Evolutionary conservation across 2,113 vertebrate genomes (phyloP).

Genomic region (Rallus limicola): DNA sequence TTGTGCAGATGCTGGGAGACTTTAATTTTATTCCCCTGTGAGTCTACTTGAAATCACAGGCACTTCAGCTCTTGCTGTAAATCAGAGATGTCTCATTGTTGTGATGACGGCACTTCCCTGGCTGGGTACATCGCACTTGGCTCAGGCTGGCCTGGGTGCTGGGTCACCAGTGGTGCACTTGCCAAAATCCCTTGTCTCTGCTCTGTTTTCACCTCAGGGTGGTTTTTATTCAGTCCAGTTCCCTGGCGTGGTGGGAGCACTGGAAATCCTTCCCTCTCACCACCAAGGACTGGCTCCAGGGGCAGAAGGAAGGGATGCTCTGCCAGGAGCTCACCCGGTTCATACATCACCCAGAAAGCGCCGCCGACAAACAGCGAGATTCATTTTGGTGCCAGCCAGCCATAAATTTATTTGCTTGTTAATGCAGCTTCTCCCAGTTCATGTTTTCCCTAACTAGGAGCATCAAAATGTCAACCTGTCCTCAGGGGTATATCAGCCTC

Average conservation of each 20-base stretch:
- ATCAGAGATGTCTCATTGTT: neutral
- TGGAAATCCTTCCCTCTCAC: neutral
- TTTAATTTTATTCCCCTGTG: fast-evolving
- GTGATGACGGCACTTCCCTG: neutral
- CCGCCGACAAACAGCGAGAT: neutral
- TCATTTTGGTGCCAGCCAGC: conserved; percentile 20
- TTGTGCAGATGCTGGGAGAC: neutral
- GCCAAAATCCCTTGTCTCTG: neutral
- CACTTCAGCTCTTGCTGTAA: neutral
- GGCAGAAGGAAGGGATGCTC: neutral
- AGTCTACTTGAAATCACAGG: neutral
- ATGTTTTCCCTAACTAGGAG: conserved; percentile 72
- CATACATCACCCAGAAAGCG: conserved; percentile 39
- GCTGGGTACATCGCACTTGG: fast-evolving
- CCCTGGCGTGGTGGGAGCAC: neutral
- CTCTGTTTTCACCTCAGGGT: neutral
- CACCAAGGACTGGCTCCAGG: neutral
- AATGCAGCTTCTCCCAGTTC: conserved; percentile 65
- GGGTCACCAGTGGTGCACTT: neutral
- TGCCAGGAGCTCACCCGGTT: neutral
- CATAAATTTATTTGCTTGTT: conserved; percentile 70
- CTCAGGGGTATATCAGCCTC: conserved; percentile 71
- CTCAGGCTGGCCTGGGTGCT: fast-evolving
- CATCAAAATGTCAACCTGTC: conserved; percentile 76
- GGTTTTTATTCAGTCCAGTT: neutral